phyloP scores from a whole-genome alignment of 2,113 vertebrate genomes.

The Ceyx cyanopectus region DNA sequence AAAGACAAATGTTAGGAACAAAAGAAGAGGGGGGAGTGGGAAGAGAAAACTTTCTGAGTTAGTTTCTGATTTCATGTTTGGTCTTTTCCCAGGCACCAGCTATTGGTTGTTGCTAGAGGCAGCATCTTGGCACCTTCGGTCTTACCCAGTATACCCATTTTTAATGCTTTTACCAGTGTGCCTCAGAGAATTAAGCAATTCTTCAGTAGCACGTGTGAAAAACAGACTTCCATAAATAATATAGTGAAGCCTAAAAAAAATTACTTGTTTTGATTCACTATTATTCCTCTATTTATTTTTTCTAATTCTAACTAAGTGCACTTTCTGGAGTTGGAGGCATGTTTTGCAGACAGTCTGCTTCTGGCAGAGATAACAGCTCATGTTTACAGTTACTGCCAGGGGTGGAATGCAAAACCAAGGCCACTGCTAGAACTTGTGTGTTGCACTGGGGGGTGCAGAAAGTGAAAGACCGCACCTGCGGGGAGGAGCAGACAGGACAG shows the following conservation, averaged over 20 bases:
- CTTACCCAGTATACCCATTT: not conserved
- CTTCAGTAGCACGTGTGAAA: not conserved
- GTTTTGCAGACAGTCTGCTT: no score
- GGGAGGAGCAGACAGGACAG: no score
- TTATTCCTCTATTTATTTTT: not conserved
- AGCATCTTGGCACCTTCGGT: not conserved
- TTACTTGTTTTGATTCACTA: not conserved
- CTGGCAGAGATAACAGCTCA: no score
- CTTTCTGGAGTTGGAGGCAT: no score
- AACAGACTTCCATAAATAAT: not conserved
- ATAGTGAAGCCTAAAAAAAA: not conserved
- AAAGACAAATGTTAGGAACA: not conserved
- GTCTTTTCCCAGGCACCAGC: not conserved
- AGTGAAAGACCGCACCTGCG: no score
- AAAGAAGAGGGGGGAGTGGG: rapidly evolving
- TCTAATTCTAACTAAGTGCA: not conserved
- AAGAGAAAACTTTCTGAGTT: not conserved
- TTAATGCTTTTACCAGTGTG: not conserved
- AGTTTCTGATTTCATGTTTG: not conserved
- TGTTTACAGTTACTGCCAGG: no score
- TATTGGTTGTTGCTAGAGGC: not conserved
- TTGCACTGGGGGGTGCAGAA: no score
- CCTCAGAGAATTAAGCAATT: not conserved
- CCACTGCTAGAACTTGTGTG: no score
- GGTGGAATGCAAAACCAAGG: no score